These are phyloP conservation scores for Phyllotis vaccarum DNA, from an alignment of 2,797 vertebrate genomes.

Conservation along the genomic window DNA sequence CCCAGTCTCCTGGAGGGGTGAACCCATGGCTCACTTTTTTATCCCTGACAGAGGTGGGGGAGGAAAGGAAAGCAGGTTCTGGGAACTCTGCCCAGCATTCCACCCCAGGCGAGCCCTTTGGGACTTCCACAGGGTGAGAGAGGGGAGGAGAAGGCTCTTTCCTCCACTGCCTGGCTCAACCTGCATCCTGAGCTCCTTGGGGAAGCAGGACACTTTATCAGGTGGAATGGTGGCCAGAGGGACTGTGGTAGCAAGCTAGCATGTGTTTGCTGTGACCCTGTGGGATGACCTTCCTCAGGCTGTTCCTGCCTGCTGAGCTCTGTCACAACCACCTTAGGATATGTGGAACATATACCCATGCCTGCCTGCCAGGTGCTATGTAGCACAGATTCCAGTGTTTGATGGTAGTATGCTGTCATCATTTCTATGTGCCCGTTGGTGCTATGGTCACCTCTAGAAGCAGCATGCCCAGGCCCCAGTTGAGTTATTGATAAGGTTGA, in stretches of 20 bases:
- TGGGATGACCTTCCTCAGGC: not conserved
- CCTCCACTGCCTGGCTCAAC: not conserved
- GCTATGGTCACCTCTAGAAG: not conserved
- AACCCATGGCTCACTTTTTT: no score
- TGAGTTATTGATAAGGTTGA: not conserved
- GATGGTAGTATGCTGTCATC: not conserved
- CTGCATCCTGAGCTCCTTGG: not conserved
- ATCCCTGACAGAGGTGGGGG: not conserved
- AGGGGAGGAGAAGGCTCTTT: not conserved
- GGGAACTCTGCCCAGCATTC: not conserved
- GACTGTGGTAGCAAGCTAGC: not conserved
- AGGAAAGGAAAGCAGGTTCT: not conserved
- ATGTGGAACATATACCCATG: accelerated
- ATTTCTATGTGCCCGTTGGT: no score
- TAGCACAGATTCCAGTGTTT: no score
- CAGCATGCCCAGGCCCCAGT: not conserved
- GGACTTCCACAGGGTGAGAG: not conserved
- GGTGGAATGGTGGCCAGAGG: not conserved
- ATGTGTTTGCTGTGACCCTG: not conserved
- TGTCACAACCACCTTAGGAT: accelerated
- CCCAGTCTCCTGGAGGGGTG: not conserved
- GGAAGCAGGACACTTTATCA: not conserved
- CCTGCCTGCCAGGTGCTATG: not conserved
- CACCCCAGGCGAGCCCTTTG: not conserved
- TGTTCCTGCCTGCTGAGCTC: not conserved